These are phyloP conservation scores for Myrmecophaga tridactyla DNA, from an alignment of 2,113 vertebrate species.

Conservation along the genomic window DNA sequence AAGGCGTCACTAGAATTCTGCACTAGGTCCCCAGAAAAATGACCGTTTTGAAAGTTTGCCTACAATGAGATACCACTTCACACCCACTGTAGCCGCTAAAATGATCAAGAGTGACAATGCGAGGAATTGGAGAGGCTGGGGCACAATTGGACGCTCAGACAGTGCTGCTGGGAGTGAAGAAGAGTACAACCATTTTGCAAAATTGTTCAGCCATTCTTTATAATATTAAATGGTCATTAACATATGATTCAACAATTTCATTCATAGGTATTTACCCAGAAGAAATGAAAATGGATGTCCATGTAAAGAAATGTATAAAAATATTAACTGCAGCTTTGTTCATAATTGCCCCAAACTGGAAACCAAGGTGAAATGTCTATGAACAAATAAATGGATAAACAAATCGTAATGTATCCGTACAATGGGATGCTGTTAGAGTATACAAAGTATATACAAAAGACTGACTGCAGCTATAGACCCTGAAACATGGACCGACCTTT, in stretches of 20 bases:
- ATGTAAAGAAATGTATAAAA: background rate
- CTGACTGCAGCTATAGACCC: too few species aligned
- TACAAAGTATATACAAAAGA: too few species aligned
- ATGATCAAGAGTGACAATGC: background rate
- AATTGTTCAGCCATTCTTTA: background rate
- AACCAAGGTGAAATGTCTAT: background rate
- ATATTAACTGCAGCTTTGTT: background rate
- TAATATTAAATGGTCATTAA: background rate
- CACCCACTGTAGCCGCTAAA: background rate
- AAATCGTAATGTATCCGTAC: background rate
- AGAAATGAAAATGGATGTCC: background rate
- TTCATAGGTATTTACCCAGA: background rate
- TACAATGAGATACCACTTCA: background rate
- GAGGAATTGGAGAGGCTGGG: background rate
- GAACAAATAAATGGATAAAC: background rate
- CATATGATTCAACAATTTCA: background rate
- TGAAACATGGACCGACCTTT: too few species aligned
- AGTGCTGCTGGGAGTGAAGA: background rate
- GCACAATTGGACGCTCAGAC: background rate
- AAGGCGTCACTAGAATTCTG: background rate
- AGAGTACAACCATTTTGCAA: background rate
- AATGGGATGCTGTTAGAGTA: background rate
- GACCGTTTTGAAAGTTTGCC: background rate
- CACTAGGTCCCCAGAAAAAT: background rate
- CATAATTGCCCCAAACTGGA: background rate